Conservation (phyloP, 2,113 vertebrate genomes). For the Entelurus aequoreus region DNA sequence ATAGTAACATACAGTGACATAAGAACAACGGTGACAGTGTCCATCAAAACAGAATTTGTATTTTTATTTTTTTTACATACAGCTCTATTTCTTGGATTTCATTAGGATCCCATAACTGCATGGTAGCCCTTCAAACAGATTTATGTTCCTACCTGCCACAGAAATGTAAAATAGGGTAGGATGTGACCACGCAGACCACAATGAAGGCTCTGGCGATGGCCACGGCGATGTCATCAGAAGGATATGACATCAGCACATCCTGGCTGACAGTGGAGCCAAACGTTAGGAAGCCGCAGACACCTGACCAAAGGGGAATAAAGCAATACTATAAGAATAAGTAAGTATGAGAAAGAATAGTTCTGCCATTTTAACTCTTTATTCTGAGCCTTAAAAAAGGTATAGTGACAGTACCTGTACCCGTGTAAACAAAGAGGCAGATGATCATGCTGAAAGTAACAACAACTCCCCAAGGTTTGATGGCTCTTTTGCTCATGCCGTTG, state of each 20-base stretch:
- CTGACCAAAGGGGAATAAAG: conserved; percentile 54
- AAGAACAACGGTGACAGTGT: no score
- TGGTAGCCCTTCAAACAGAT: neutral
- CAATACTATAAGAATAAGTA: neutral
- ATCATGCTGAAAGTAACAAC: conserved; percentile 89
- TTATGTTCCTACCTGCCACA: conserved; percentile 82
- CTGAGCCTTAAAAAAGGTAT: neutral
- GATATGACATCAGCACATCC: conserved; percentile 92
- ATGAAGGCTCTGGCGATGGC: conserved; percentile 91
- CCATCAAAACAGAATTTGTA: no score
- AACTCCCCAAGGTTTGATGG: conserved; percentile 82
- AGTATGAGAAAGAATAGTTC: neutral
- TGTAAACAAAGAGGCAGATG: conserved; percentile 93
- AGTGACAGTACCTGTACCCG: conserved; percentile 79
- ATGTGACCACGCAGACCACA: conserved; percentile 88
- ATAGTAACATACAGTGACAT: neutral
- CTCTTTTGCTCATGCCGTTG: conserved; percentile 85
- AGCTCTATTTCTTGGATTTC: neutral
- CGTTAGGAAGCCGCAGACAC: conserved; percentile 91
- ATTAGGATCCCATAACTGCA: neutral
- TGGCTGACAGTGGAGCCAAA: conserved; percentile 85
- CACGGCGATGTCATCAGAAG: conserved; percentile 85
- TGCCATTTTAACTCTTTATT: no score
- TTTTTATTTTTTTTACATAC: no score
- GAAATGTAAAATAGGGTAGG: conserved; percentile 96